A percentile compares a stretch with the other conserved stretches of the same genome.
These are phyloP conservation scores for Patagioenas fasciata DNA, from an alignment of 2,113 vertebrate genomes.

Conservation along the genomic window DNA sequence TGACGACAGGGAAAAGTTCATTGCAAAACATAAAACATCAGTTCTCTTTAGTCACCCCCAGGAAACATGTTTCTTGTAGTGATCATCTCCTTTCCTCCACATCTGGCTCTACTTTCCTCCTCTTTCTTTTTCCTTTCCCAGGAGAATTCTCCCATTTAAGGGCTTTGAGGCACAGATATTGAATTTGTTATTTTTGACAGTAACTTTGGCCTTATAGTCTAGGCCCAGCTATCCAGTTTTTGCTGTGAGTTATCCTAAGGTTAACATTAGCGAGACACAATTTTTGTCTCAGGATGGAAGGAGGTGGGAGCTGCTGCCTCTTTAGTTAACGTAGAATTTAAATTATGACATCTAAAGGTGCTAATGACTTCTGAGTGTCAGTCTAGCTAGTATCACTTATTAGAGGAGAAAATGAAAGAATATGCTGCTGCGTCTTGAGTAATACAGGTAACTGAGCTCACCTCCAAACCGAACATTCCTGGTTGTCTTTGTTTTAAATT, in stretches of 20 bases:
- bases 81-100: not conserved
- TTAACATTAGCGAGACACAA: not conserved
- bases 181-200: not conserved
- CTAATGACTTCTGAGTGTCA: not conserved
- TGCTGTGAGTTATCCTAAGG: not conserved
- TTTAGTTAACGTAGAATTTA: not conserved
- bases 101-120: not conserved
- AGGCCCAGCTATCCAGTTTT: not conserved
- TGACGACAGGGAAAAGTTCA: not conserved
- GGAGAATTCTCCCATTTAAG: not conserved
- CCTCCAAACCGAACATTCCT: not conserved
- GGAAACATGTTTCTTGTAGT: not conserved
- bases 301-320: not conserved
- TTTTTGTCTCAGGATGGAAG: not conserved
- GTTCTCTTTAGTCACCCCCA: not conserved
- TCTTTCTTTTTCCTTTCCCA: not conserved
- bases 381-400: not conserved
- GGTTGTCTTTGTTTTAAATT: not conserved
- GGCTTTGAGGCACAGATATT: not conserved
- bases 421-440: not conserved
- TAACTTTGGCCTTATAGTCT: not conserved
- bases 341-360: not conserved
- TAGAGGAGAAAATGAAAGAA: not conserved
- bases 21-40: not conserved
- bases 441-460: not conserved